Conservation (phyloP, 2,797 vertebrate genomes). For the Tokudaia tokunoshimensis region DNA sequence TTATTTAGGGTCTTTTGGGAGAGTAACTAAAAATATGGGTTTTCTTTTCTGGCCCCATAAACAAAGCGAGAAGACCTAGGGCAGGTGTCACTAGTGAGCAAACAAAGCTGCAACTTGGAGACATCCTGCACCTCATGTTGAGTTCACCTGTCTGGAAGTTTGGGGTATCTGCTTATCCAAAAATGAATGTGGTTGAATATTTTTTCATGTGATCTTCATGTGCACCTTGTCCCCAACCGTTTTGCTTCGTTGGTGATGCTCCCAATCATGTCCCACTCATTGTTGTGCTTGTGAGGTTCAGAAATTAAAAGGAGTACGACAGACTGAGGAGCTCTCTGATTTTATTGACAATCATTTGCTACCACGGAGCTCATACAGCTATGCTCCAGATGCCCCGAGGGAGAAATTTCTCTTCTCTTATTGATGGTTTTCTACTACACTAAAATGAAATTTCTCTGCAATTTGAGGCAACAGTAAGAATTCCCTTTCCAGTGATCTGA, state of each 20-base stretch:
- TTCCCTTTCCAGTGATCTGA: not conserved
- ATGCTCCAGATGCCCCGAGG: not conserved
- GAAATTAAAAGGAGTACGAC: not conserved
- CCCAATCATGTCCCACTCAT: not conserved
- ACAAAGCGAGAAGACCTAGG: not conserved
- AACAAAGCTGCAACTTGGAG: not conserved
- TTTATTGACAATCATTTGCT: not conserved
- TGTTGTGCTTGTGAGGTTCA: not conserved
- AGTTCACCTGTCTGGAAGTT: not conserved
- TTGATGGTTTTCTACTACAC: conserved; percentile 5
- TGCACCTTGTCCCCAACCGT: not conserved
- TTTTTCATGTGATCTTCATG: not conserved
- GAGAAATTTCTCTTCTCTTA: conserved; percentile 15
- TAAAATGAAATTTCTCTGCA: conserved; percentile 53
- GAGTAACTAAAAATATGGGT: not conserved
- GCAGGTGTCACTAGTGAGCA: not conserved
- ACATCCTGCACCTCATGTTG: not conserved
- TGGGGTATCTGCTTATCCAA: not conserved
- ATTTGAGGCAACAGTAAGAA: conserved; percentile 35
- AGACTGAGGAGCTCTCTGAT: not conserved
- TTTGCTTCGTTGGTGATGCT: not conserved
- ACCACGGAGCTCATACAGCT: not conserved
- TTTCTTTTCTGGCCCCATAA: not conserved
- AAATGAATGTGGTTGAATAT: not conserved
- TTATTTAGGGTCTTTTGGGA: not conserved